Percentiles rank a stretch among this genome's conserved stretches.
Evolutionary conservation across 2,888 invertebrate genomes (phyloP).

Genomic region (Apamea epomidion): DNA sequence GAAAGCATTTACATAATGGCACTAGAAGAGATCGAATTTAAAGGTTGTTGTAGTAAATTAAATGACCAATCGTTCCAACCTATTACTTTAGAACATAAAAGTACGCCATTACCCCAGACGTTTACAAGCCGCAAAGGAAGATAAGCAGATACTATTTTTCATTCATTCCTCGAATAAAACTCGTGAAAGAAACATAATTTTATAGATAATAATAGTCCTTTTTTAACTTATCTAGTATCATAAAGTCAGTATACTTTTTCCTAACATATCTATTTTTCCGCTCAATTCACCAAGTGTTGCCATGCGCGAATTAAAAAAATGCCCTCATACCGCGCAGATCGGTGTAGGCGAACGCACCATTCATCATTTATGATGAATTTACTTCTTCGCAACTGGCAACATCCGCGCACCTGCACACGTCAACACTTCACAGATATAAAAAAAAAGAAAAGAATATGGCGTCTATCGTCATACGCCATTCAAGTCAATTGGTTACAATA

Average conservation of each 20-base stretch:
- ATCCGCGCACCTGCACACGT: slow-evolving; percentile 80
- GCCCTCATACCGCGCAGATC: slow-evolving; percentile 54
- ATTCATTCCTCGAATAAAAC: not conserved
- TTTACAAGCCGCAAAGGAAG: slow-evolving; percentile 24
- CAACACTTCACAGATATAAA: slow-evolving; percentile 72
- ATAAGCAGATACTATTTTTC: slow-evolving; percentile 12
- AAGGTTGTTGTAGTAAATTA: slow-evolving; percentile 11
- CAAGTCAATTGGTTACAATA: slow-evolving; percentile 86
- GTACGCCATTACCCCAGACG: slow-evolving; percentile 6
- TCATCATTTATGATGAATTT: slow-evolving; percentile 82
- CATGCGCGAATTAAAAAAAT: slow-evolving; percentile 65
- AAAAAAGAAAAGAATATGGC: slow-evolving; percentile 70
- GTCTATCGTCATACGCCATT: slow-evolving; percentile 79
- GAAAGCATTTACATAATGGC: slow-evolving; percentile 1
- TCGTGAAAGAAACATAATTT: slow-evolving; percentile 12
- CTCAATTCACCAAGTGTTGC: slow-evolving; percentile 59
- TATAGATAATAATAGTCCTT: slow-evolving; percentile 12
- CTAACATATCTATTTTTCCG: slow-evolving; percentile 52
- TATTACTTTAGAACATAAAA: slow-evolving; percentile 21
- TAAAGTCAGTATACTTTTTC: slow-evolving; percentile 40
- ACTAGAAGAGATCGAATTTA: slow-evolving; percentile 10
- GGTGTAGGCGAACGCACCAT: slow-evolving; percentile 71
- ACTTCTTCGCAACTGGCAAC: slow-evolving; percentile 76
- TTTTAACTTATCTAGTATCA: slow-evolving; percentile 30
- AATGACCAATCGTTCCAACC: slow-evolving; percentile 13